Evolutionary conservation across 1,140 invertebrate genomes (phyloP), one percentile per base, ranked within the genome.

Genomic region (Lucilia sericata): DNA sequence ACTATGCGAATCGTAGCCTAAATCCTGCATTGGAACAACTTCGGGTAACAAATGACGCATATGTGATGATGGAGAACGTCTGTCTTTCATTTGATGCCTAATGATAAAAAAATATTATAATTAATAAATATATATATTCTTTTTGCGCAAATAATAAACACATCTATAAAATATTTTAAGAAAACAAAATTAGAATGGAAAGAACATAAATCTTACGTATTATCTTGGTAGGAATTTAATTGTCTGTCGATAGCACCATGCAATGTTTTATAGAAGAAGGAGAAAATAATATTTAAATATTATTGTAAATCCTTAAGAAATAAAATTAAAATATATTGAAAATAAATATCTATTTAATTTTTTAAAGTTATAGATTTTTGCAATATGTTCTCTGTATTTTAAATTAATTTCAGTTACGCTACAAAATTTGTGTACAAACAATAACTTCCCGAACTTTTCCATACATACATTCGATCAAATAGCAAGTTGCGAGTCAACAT

Each of bases 31-130:
- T 82, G 93, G 92, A 84, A 93, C 93, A 87, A 94, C 92, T 91
- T 94, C 92, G 17, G 94, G 94, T 87, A 96, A 90, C 84, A 96
- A 89, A 89, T 96, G 95, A 42, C 94, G 92, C 78, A 95, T 95
- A 91, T 95, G 95, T 36, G 84, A 78, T 83, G 82, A 65, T 70
- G 95, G 94, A 83, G 95, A 95, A 86, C 95, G 92, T 74, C 94
- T 93, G 65, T 95, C 93, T 82, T 94, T 94, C 89, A 95, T 96
- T 84, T 95, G 92, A 80, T 91, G 88, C 84, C 90, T 91, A 84
- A 84, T 17, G 19, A 8, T 76, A 47, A 82, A 42, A 36, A 42
- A 42, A 74, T 42, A 2, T 30, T 30, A 30, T 3, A 83, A 75
- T 80, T 30, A 9, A 80, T 70, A 21, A 70, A 2, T 70, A 70